Base-by-base conservation (phyloP, 2,797 vertebrate species). In the Manis crassicaudata region DNA sequence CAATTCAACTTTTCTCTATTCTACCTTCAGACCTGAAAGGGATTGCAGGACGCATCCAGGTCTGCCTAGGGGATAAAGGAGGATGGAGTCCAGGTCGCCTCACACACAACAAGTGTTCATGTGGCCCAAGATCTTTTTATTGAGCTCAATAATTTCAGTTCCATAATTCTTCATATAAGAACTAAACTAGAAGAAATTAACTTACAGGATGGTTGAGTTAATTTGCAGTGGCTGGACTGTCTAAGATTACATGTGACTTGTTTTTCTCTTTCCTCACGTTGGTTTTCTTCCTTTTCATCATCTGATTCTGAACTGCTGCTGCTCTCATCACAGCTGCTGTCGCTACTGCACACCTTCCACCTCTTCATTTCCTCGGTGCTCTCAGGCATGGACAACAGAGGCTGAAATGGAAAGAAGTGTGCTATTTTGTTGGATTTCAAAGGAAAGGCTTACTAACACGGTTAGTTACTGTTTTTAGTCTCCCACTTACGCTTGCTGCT, bases 381-480 rank as follows among this genome's bases (percentile, higher is more conserved):
- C 98, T 99, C 99, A 43, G 99, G 99, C 99, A 99, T 99, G 32
- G 99, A 99, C 94, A 98, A 99, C 96, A 99, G 96, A 7, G 99
- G 98, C 99, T 99, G 97, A 83, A 72, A 62, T 0, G 37, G 27
- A 52, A 7, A 7, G 27, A n/a, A 50, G 0, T 13, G 54, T 12
- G 72, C 67, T 40, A 1, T 65, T 60, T 81, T 25, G 27, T 70
- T 83, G 82, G 46, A 73, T 89, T 73, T 91, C 56, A 11, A 17
- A 18, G 84, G 73, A 13, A 93, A 72, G 17, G 43, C 2, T 67
- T 52, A 75, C 1, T 63, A 68, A 79, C 27, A 56, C 29, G 40
- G 67, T 35, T 29, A 93, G 17, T 62, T 81, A 86, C 63, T 54
- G 46, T 54, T 84, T 83, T 90, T 23, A 87, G 73, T 65, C 60